Percentiles rank a stretch among this genome's conserved stretches.
These are phyloP conservation scores for Balaeniceps rex DNA, from an alignment of 2,113 vertebrate species.

Conservation along the genomic window DNA sequence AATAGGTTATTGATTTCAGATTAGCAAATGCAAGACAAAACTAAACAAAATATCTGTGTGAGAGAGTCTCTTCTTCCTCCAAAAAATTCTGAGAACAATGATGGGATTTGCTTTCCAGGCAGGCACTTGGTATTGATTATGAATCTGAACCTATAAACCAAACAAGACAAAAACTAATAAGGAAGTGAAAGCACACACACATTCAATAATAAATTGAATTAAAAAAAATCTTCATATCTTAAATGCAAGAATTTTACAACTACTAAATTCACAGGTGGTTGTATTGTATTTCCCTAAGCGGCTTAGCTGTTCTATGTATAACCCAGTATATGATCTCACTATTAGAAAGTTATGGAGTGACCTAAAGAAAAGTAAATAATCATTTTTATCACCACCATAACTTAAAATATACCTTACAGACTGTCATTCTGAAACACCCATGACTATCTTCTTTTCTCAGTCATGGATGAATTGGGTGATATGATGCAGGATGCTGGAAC, in stretches of 20 bases:
- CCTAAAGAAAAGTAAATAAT: not conserved
- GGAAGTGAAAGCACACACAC: not conserved
- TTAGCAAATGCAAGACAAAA: not conserved
- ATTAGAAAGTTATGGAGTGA: not conserved
- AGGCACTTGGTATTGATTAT: not conserved
- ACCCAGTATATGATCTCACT: not conserved
- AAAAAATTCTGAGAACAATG: not conserved
- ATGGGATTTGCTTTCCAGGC: not conserved
- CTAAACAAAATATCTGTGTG: not conserved
- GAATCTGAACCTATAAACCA: not conserved
- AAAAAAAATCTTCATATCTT: rapidly evolving
- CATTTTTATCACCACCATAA: not conserved
- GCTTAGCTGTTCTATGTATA: not conserved
- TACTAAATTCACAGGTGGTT: not conserved
- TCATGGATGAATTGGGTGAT: not conserved
- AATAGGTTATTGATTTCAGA: not conserved
- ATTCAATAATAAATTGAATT: not conserved
- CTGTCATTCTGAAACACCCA: not conserved
- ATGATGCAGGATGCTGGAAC: not conserved
- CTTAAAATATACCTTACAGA: not conserved
- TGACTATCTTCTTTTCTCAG: not conserved
- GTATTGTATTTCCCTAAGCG: not conserved
- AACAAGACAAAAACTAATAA: not conserved
- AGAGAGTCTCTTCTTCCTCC: not conserved
- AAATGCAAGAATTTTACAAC: not conserved